phyloP scores from a whole-genome alignment of 2,113 vertebrate genomes.

The Callopanchax toddi region DNA sequence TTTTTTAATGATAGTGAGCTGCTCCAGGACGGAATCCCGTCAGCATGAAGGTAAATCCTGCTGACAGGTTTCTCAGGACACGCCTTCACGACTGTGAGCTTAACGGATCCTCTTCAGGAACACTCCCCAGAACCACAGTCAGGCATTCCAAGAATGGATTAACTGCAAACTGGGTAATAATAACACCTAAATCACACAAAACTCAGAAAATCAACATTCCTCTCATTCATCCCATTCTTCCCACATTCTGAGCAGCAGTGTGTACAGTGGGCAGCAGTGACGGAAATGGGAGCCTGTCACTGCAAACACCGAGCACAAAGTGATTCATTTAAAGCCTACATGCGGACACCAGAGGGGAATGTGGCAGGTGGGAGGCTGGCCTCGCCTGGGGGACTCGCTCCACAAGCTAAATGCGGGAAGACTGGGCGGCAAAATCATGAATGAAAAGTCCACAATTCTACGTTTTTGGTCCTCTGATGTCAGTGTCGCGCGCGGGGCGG shows the following conservation, averaged over 20 bases:
- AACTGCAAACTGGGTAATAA: not conserved
- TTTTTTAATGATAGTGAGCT: slow-evolving; percentile 16
- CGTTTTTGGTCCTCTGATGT: slow-evolving; percentile 52
- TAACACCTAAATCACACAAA: too few relatives aligned
- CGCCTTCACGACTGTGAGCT: slow-evolving; percentile 59
- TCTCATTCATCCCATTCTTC: slow-evolving; percentile 6
- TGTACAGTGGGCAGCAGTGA: slow-evolving; percentile 77
- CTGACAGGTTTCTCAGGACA: slow-evolving; percentile 72
- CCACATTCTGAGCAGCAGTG: slow-evolving; percentile 32
- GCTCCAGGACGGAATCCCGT: slow-evolving; percentile 46
- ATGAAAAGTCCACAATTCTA: slow-evolving; percentile 19
- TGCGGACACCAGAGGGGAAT: slow-evolving; percentile 56
- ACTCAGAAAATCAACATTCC: slow-evolving; percentile 1
- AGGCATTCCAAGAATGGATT: not conserved
- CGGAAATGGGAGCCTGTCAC: slow-evolving; percentile 69
- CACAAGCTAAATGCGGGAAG: slow-evolving; percentile 41
- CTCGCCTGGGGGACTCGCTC: slow-evolving; percentile 18
- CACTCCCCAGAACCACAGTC: too few relatives aligned
- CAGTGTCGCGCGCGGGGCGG: slow-evolving; percentile 66
- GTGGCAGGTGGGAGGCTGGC: slow-evolving; percentile 65
- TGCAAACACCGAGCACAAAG: slow-evolving; percentile 59
- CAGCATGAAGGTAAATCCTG: slow-evolving; percentile 62
- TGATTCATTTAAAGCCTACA: slow-evolving; percentile 76
- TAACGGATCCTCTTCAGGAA: too few relatives aligned
- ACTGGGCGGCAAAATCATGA: slow-evolving; percentile 40